Evolutionary conservation across 2,797 vertebrate genomes (phyloP), one percentile per base, ranked within the genome.

Genomic region (Antennarius maculatus): DNA sequence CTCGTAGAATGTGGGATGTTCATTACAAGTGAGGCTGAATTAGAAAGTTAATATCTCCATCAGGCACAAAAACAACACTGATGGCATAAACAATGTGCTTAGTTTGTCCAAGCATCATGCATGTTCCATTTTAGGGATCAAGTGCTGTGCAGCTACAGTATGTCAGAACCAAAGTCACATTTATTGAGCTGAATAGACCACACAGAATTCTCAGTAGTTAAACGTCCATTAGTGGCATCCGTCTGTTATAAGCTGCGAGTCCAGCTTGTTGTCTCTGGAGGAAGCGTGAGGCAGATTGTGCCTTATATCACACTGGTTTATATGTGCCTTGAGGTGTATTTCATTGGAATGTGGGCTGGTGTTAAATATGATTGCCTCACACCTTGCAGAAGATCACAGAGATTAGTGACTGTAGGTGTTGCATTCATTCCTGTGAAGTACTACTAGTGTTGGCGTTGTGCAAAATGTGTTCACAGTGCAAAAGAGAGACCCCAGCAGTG

Each of bases 371-470:
- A 79, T 80, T 82, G 69, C 67, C 54, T 82, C 83, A 81, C 64
- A 71, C 71, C 79, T 84, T 61, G 66, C 55, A 47, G 60, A 47
- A 70, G 60, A 76, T 79, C 73, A 78, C 72, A 76, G 74, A 79
- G 73, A 85, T 80, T 76, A 74, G 56, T 72, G 56, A 77, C 53
- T 74, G 80, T 66, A 59, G 77, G 80, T 56, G 63, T 65, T 52
- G 60, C 16, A 50, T 70, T 80, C 82, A 78, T 87, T 82, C 79
- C 72, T 63, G 67, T 77, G 51, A 78, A 85, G 79, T 79, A 81
- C 76, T 82, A 77, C 70, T 56, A 72, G 62, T 69, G 53, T 53
- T 71, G 60, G 49, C 58, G 50, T 39, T 56, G 65, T 52, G 42
- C 15, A 71, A 61, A 74, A 79, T 69, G 15, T 48, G 60, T 76